Conservation (phyloP, 1,140 invertebrate species). For the Lepidurus couesii region DNA sequence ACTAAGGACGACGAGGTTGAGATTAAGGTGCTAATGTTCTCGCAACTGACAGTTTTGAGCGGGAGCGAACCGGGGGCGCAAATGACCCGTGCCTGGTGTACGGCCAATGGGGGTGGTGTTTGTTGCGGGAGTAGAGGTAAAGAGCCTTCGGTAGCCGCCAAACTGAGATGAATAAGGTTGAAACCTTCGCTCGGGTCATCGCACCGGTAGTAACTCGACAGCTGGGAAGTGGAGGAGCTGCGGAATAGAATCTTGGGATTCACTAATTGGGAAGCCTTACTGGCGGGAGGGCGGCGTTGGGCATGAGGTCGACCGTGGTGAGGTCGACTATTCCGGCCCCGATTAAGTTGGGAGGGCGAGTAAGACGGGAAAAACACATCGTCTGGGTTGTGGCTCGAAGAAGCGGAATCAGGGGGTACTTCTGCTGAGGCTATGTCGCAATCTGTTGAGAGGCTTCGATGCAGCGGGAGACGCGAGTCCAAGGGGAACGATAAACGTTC, state of each 20-base stretch:
- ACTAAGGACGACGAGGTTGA: slow-evolving; percentile 30
- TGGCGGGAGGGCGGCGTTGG: slow-evolving; percentile 22
- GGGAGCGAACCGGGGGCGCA: slow-evolving; percentile 45
- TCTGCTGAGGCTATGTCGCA: background rate
- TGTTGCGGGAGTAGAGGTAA: slow-evolving; percentile 25
- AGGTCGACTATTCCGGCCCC: slow-evolving; percentile 43
- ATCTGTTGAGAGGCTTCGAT: slow-evolving; percentile 13
- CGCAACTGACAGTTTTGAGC: slow-evolving; percentile 56
- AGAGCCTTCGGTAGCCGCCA: slow-evolving; percentile 26
- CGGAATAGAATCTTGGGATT: slow-evolving; percentile 53
- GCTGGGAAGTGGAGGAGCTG: slow-evolving; percentile 67
- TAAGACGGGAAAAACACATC: slow-evolving; percentile 42
- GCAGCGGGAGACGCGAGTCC: slow-evolving; percentile 37
- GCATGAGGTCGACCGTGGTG: slow-evolving; percentile 21
- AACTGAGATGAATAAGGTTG: slow-evolving; percentile 49
- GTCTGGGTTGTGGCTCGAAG: background rate
- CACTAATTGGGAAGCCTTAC: slow-evolving; percentile 19
- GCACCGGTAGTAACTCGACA: slow-evolving; percentile 59
- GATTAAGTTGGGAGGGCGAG: slow-evolving; percentile 43
- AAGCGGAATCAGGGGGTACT: background rate
- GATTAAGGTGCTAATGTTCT: slow-evolving; percentile 53
- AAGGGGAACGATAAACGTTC: slow-evolving; percentile 40
- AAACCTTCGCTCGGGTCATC: slow-evolving; percentile 71
- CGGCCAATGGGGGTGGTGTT: slow-evolving; percentile 26
- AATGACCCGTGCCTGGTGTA: background rate